Evolutionary conservation across 2,888 invertebrate species (phyloP).

Genomic region (Aradus depressus): DNA sequence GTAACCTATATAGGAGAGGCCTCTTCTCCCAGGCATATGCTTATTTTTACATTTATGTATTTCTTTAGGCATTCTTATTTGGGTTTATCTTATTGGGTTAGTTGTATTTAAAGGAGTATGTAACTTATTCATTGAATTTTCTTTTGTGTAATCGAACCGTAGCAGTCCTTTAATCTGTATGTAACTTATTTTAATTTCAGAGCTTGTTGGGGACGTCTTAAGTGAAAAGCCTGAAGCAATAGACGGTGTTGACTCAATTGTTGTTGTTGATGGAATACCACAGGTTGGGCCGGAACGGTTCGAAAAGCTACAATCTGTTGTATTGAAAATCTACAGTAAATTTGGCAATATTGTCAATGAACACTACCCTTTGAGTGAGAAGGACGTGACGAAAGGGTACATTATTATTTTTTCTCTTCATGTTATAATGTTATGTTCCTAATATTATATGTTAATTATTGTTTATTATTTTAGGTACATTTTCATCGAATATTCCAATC

Average conservation of each 20-base stretch:
- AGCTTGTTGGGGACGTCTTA: constrained; percentile 81
- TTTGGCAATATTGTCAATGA: constrained; percentile 81
- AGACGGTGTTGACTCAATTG: constrained; percentile 89
- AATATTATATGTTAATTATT: neutral
- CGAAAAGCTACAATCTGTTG: constrained; percentile 84
- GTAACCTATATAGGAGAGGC: neutral
- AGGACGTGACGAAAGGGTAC: constrained; percentile 75
- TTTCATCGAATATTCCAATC: constrained; percentile 81
- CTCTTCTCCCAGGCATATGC: constrained; percentile 10
- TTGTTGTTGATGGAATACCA: constrained; percentile 94
- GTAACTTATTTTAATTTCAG: constrained; percentile 44
- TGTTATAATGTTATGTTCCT: constrained; percentile 5
- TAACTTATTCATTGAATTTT: neutral
- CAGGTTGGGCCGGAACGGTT: constrained; percentile 83
- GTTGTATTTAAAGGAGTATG: neutral
- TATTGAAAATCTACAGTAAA: constrained; percentile 80
- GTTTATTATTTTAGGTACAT: constrained; percentile 49
- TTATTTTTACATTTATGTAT: neutral
- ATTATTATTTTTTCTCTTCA: neutral
- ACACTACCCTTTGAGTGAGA: constrained; percentile 73
- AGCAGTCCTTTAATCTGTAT: neutral
- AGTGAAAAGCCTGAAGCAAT: constrained; percentile 84
- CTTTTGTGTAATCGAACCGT: neutral
- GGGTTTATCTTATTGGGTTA: neutral
- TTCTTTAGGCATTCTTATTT: neutral